Percentiles rank a stretch among this genome's conserved stretches.
Conservation (phyloP, 2,797 vertebrate genomes). For the Emys orbicularis region DNA sequence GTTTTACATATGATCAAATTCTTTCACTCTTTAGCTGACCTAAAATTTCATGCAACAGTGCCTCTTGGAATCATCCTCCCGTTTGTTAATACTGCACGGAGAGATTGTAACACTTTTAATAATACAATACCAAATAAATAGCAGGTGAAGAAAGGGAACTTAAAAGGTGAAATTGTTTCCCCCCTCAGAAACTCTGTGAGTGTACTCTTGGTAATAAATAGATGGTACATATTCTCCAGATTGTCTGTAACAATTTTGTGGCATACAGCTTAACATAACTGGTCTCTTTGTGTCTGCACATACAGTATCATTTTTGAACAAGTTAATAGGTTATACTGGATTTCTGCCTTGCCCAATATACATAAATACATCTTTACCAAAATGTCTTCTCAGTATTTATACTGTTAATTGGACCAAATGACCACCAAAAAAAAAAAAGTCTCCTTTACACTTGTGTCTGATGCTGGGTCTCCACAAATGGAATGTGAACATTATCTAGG, state of each 20-base stretch:
- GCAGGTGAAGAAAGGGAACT: not conserved
- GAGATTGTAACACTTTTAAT: constrained; percentile 69
- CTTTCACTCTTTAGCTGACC: constrained; percentile 25
- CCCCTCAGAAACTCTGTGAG: constrained; percentile 37
- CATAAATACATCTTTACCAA: constrained; percentile 54
- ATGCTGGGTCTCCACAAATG: constrained; percentile 89
- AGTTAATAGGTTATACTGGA: constrained; percentile 59
- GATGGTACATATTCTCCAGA: constrained; percentile 61
- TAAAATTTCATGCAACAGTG: constrained; percentile 55
- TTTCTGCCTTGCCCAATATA: constrained; percentile 57
- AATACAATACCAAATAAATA: constrained; percentile 36
- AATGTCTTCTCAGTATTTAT: constrained; percentile 61
- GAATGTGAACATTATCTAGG: constrained; percentile 82
- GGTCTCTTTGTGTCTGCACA: constrained; percentile 57
- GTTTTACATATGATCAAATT: constrained; percentile 14
- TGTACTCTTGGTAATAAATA: constrained; percentile 59
- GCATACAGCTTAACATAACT: constrained; percentile 9
- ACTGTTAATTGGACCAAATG: constrained; percentile 53
- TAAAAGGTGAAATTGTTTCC: not conserved
- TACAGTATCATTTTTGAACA: constrained; percentile 60
- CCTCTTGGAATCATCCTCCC: constrained; percentile 18
- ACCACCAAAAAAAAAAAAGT: not conserved
- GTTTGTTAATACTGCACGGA: constrained; percentile 68
- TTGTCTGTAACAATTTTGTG: constrained; percentile 60
- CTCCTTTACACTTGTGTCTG: constrained; percentile 94